phyloP scores from a whole-genome alignment of 2,797 vertebrate genomes.

The Coregonus sp. region DNA sequence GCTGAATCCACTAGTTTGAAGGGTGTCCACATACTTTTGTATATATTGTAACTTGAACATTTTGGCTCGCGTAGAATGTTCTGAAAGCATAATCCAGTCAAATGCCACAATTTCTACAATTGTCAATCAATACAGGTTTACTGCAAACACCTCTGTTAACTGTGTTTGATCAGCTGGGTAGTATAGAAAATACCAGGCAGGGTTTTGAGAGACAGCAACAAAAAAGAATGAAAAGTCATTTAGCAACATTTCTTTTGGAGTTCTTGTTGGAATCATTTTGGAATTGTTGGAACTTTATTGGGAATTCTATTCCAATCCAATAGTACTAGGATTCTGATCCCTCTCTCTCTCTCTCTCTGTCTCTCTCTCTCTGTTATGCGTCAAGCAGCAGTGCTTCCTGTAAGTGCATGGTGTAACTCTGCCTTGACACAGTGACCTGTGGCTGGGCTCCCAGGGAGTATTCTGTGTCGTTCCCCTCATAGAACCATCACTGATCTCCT shows the following conservation, averaged over 20 bases:
- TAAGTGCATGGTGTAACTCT: conserved; percentile 2
- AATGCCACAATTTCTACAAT: no score
- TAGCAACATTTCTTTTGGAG: no score
- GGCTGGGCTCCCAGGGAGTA: conserved; percentile 69
- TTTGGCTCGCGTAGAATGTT: no score
- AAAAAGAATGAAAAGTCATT: no score
- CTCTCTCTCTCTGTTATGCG: conserved; percentile 35
- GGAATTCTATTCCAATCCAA: background rate
- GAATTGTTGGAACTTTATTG: conserved; percentile 33
- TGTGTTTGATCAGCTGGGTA: background rate
- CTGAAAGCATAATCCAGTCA: no score
- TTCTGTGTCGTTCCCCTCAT: conserved; percentile 58
- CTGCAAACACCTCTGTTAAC: no score
- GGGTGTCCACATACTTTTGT: no score
- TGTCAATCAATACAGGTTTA: no score
- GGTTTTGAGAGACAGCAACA: background rate
- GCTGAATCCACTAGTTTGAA: no score
- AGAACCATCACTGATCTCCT: conserved; percentile 49
- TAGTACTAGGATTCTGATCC: conserved; percentile 15
- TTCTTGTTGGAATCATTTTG: background rate
- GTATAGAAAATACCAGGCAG: background rate
- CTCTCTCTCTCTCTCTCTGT: conserved; percentile 26
- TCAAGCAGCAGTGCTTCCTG: conserved; percentile 59
- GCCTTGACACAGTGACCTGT: conserved; percentile 5
- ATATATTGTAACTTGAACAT: no score